Evolutionary conservation across 2,797 vertebrate species (phyloP), one percentile per base, ranked within the genome.

Genomic region (Sebastes miniatus): DNA sequence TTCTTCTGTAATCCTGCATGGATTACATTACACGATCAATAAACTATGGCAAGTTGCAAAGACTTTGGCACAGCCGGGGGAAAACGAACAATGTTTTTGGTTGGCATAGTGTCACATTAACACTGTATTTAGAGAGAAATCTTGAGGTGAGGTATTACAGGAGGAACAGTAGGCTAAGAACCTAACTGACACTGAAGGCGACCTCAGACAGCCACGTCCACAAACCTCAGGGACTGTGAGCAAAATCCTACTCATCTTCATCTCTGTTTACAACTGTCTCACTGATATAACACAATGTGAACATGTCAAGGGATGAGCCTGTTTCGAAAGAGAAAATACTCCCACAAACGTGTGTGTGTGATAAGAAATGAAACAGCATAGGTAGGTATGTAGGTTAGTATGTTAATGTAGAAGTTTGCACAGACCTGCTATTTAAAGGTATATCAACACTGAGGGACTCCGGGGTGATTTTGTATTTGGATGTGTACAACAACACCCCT

Each of bases 81-180:
- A 27, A 52, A 61, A 47, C 3, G 2, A 47, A 32, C 12, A 62
- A 69, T 20, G 24, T 1, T 73, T 63, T 57, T 57, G 3, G 11
- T 69, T 32, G 10, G 8, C 47, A 56, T 10, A 0, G 34, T 77
- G 31, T 31, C 50, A 69, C 29, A 57, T 65, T 74, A 73, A 76
- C 68, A 36, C 36, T 39, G 43, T 76, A 54, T 63, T 67, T 64
- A 58, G 50, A 69, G 63, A 18, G 4, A 56, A 62, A 76, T 68
- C 27, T 54, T 47, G n/a, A 31, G 13, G 18, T 58, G 59, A 52
- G 34, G 20, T 56, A 27, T 59, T 57, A 50, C 50, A 71, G 79
- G 9, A 75, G 80, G 70, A 81, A 73, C 80, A 84, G 74, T 36
- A 32, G 62, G 67, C 4, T 69, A 76, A 74, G 59, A 83, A 81